Evolutionary conservation across 1,140 invertebrate genomes (phyloP), one percentile per base, ranked within the genome.

Genomic region (Diorhabda carinulata): DNA sequence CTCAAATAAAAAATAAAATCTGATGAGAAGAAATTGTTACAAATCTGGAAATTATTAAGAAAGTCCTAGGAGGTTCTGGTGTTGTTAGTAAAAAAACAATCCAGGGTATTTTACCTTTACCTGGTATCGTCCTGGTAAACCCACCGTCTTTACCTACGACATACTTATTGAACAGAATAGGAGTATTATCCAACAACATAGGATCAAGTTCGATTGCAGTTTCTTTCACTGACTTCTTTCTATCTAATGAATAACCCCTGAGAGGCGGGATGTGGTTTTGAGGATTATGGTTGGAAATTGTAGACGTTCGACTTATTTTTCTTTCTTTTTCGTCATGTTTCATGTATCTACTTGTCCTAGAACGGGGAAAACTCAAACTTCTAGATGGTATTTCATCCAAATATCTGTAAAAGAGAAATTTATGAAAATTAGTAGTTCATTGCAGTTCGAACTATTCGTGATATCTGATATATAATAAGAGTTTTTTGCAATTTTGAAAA

Each of bases 81-180:
- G 2, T 7, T 45, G 43, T 41, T 44, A 45, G 8, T 44, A 44
- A 43, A 52, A 63, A 40, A 63, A 45, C 9, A n/a, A 52, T 10
- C 10, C 9, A 45, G 65, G 65, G 57, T 42, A 41, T 43, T 67
- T 67, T 67, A 67, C 69, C 56, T 61, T 64, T 68, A 73, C 72
- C 72, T 73, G 73, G 73, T 65, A 73, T 64, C n/a, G 70, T 72
- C 66, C 72, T 73, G 9, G 66, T 47, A 41, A 70, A 68, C 8
- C 73, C 68, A 56, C 86, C 87, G 5, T 86, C 81, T 61, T 86
- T 83, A 45, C 89, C 87, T 57, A 90, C 76, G 0, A 88, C 90
- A 76, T 91, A 91, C 74, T 86, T 88, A 73, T 92, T 91, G 74
- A 86, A 90, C 41, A 90, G 82, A n/a, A 91, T 87, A 2, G 89